These are phyloP conservation scores for Zaprionus lachaisei DNA, from an alignment of 1,140 invertebrate species.

Conservation along the genomic window DNA sequence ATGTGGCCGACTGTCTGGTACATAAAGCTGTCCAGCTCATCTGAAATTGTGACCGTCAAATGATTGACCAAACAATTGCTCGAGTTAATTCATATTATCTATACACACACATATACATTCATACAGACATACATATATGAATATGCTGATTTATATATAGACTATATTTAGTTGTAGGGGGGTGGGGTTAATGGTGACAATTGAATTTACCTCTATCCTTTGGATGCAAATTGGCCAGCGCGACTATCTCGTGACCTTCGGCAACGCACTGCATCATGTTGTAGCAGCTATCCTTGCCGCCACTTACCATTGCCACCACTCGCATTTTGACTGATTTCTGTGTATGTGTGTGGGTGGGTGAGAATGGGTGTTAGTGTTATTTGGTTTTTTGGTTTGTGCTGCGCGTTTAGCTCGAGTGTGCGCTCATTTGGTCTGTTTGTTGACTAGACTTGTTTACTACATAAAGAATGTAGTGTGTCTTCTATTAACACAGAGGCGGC, in stretches of 20 bases:
- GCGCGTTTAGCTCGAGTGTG: slow-evolving; percentile 61
- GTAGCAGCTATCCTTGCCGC: slow-evolving; percentile 99
- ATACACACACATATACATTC: neutral
- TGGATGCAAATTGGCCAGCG: slow-evolving; percentile 97
- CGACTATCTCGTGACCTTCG: slow-evolving; percentile 98
- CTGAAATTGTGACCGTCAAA: slow-evolving; percentile 85
- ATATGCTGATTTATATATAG: slow-evolving; percentile 6
- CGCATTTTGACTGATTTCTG: slow-evolving; percentile 87
- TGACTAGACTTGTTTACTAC: slow-evolving; percentile 71
- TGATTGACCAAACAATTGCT: slow-evolving; percentile 26
- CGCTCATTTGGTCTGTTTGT: slow-evolving; percentile 77
- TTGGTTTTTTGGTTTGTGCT: slow-evolving; percentile 69
- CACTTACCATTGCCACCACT: slow-evolving; percentile 96
- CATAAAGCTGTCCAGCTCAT: slow-evolving; percentile 99
- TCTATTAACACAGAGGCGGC: slow-evolving; percentile 46
- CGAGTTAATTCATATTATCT: neutral
- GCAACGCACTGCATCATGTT: slow-evolving; percentile 99
- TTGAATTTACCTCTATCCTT: slow-evolving; percentile 89
- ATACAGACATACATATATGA: slow-evolving; percentile 1
- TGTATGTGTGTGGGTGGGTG: slow-evolving; percentile 1
- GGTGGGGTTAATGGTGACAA: slow-evolving; percentile 1
- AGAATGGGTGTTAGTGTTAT: slow-evolving; percentile 12
- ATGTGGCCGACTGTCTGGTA: slow-evolving; percentile 99
- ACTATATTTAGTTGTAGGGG: slow-evolving; percentile 2
- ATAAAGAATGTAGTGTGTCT: slow-evolving; percentile 45